Base-by-base conservation (phyloP, 2,888 invertebrate genomes). In the Zonitis immaculata region DNA sequence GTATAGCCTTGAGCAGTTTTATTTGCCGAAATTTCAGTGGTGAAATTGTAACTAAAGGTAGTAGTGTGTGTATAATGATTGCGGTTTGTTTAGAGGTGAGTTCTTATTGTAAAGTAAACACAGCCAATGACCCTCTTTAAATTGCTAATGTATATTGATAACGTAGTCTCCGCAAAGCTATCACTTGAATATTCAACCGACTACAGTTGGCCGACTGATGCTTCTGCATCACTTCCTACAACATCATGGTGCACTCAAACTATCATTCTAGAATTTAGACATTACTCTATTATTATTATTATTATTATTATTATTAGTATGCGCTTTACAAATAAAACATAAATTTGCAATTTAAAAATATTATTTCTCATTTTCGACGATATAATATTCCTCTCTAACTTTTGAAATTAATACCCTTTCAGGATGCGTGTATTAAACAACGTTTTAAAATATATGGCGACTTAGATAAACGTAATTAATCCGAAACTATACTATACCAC, bases 71-170 rank as follows among this genome's bases (percentile, higher is more conserved):
- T 52, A 47, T 61, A 59, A 59, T 60, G 58, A 60, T 58, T 57
- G 63, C 57, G 64, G 63, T 54, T 54, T 61, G 65, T 60, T 62
- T 52, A 39, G 63, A 60, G 65, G 63, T 65, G 62, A 61, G 54
- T 64, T 66, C 65, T 68, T 67, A 66, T 67, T 69, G 64, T 62
- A 62, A 65, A 66, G 67, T 69, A 69, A 71, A 70, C 67, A 69
- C 64, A 59, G 64, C 59, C 66, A 66, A 70, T 70, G 71, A 66
- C 70, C 71, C 68, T 68, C 68, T 70, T 69, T 70, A 69, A 66
- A 67, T 68, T 70, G 71, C 68, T 69, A 69, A 71, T 71, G 66
- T 67, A 66, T 66, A 66, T 67, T 70, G 67, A 69, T 65, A 65
- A 67, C 60, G 53, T 59, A 66, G 63, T 59, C 61, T n/a, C n/a